Evolutionary conservation across 1,140 invertebrate genomes (phyloP), one percentile per base, ranked within the genome.

Genomic region (Drosophila lacertosa): DNA sequence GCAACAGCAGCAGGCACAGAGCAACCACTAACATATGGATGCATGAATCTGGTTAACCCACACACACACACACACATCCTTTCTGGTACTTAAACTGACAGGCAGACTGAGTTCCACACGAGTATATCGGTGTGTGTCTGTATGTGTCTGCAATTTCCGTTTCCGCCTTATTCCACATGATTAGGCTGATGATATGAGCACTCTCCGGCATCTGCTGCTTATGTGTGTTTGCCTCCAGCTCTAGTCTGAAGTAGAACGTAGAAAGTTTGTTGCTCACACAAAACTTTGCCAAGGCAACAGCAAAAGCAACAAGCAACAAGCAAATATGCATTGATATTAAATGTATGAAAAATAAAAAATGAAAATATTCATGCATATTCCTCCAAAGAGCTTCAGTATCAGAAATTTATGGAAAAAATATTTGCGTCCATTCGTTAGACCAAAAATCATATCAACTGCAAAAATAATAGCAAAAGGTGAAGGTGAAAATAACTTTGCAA

Each of bases 81-180:
- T 6, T 24, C 26, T 50, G 18, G 6, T 35, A 47, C 54, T 45
- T 35, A 9, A 42, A 42, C 60, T 29, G 51, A 50, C 51, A 70
- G 67, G 42, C 29, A 35, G 29, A 9, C 57, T 59, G 45, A 11
- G 11, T 20, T 39, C 29, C 4, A 6, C 35, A 4, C 20, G 10
- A 11, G 4, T 22, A 22, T 26, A 5, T 20, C 24, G 33, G 42
- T 67, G 53, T 50, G 37, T 53, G 54, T 11, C 22, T 63, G 45
- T 32, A 11, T 62, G 47, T 74, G 62, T 78, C 40, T 73, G 64
- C 78, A 75, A 82, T 89, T 88, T 88, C 83, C 82, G 71, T 78
- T 88, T 88, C 83, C 82, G 83, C 66, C 39, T 78, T 82, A 76
- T 88, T 88, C 74, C 82, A 89, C 82, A 76, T 88, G 82, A 88